Evolutionary conservation across 2,797 vertebrate species (phyloP).

Genomic region (Enteromius radiatus): DNA sequence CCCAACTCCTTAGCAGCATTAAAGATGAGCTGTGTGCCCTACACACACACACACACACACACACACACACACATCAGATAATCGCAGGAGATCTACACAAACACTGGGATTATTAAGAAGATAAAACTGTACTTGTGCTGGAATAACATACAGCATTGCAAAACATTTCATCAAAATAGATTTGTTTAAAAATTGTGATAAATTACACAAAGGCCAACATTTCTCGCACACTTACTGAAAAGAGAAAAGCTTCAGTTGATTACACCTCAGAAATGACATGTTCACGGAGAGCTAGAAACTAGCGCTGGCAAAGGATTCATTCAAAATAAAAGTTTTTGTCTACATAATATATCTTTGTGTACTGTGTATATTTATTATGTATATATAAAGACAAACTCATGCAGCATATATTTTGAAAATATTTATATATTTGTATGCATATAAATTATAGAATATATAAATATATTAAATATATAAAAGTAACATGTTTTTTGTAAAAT

Average conservation of each 20-base stretch:
- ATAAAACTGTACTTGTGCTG: too few species aligned
- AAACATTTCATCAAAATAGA: neutral
- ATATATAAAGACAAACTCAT: too few species aligned
- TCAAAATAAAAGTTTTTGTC: too few species aligned
- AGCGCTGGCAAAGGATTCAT: too few species aligned
- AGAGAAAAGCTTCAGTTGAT: neutral
- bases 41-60: slow-evolving; percentile 44
- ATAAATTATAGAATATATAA: too few species aligned
- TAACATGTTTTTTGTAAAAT: too few species aligned
- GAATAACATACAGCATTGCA: neutral
- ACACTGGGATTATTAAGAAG: too few species aligned
- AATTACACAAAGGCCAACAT: neutral
- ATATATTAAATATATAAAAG: too few species aligned
- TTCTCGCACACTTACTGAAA: neutral
- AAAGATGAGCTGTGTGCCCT: slow-evolving; percentile 99
- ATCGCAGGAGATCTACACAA: neutral
- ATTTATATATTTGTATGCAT: too few species aligned
- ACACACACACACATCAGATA: neutral
- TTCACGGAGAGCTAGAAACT: neutral
- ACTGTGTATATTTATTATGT: too few species aligned
- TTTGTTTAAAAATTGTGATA: neutral
- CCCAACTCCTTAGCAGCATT: slow-evolving; percentile 96
- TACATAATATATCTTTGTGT: too few species aligned
- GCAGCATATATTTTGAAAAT: too few species aligned
- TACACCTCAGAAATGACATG: neutral